These are phyloP conservation scores for Garra rufa DNA, from an alignment of 2,113 vertebrate species.

Conservation along the genomic window DNA sequence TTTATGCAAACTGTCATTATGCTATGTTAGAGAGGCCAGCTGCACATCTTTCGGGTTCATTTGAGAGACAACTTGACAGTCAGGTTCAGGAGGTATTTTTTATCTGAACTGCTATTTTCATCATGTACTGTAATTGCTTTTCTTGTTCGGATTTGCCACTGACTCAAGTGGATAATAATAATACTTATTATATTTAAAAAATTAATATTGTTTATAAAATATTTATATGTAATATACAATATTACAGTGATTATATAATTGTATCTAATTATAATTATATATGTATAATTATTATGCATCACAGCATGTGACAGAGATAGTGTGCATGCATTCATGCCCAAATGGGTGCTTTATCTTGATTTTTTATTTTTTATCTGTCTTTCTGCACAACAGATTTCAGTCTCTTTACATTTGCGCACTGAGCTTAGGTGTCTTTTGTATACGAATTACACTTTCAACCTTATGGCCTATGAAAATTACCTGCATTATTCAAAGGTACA, in stretches of 20 bases:
- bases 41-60: constrained; percentile 25
- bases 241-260: no score
- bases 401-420: constrained; percentile 54
- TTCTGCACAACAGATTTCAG: constrained; percentile 48
- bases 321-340: constrained; percentile 31
- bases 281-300: no score
- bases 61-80: constrained; percentile 1
- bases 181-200: no score
- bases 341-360: constrained; percentile 50
- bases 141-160: constrained; percentile 15
- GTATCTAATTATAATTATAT: no score
- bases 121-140: not conserved
- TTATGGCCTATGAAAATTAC: constrained; percentile 16
- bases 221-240: no score
- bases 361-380: constrained; percentile 37
- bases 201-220: no score
- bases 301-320: constrained; percentile 12
- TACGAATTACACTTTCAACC: constrained; percentile 11
- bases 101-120: constrained; percentile 12
- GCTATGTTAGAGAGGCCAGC: not conserved
- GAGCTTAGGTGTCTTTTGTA: not conserved
- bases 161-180: not conserved
- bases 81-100: constrained; percentile 23
- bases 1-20: constrained; percentile 20
- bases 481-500: constrained; percentile 23